Percentiles rank a stretch among this genome's conserved stretches.
Evolutionary conservation across 1,140 invertebrate genomes (phyloP).

Genomic region (Leptoteleia sp.): DNA sequence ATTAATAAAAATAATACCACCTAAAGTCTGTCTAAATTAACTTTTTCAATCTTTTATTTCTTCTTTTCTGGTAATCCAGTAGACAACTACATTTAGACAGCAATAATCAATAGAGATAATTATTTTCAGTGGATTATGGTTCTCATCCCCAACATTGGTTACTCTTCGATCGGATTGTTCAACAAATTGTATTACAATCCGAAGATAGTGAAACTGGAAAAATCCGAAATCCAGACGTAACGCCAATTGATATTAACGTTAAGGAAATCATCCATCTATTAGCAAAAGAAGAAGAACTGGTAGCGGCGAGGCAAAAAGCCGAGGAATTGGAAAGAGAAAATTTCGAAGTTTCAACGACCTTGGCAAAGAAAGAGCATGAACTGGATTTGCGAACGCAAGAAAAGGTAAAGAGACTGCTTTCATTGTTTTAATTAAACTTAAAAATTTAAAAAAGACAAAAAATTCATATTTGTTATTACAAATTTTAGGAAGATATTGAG

Average conservation of each 20-base stretch:
- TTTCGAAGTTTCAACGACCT: conserved; percentile 89
- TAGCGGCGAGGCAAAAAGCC: conserved; percentile 91
- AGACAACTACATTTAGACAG: no score
- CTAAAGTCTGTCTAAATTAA: no score
- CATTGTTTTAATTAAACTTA: no score
- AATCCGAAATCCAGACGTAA: conserved; percentile 89
- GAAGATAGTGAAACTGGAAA: conserved; percentile 84
- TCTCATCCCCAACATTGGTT: conserved; percentile 95
- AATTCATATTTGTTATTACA: no score
- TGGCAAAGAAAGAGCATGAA: conserved; percentile 96
- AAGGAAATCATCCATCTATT: conserved; percentile 94
- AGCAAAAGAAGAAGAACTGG: conserved; percentile 96
- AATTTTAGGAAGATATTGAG: conserved; percentile 91
- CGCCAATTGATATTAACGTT: conserved; percentile 94
- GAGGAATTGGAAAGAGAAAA: conserved; percentile 95
- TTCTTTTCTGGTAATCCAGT: no score
- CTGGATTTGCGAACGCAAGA: conserved; percentile 93
- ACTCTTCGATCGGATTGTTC: conserved; percentile 96
- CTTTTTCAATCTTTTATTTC: no score
- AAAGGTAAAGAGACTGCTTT: conserved; percentile 85
- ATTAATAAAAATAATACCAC: no score
- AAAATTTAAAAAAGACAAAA: no score
- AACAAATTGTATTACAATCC: conserved; percentile 95
- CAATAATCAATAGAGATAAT: not conserved
- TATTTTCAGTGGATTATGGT: conserved; percentile 86